Evolutionary conservation across 2,888 invertebrate species (phyloP), one percentile per base, ranked within the genome.

Genomic region (Rhamphomyia laevipes): DNA sequence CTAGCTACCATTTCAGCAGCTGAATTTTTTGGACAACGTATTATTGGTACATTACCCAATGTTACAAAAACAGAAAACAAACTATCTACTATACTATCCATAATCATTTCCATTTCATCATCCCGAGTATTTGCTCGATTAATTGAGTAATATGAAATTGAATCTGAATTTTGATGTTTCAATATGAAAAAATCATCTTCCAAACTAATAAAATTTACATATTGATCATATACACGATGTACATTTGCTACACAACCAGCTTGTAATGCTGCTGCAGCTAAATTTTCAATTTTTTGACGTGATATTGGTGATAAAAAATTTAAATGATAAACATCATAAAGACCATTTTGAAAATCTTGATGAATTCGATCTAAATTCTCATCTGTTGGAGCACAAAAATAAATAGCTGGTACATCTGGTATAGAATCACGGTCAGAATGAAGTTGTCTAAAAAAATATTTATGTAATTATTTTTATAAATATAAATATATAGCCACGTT

Each of bases 1-100:
- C 89, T 88, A 0, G 94, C 95, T 0, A 99, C 94, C 88, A 95
- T 92, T 74, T 99, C 97, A 1, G 99, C 97, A 1, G 97, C 96
- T 73, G 94, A 95, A 45, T 94, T 94, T 68, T 87, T 83, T 9
- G 92, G 93, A 69, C 92, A 68, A 10, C 66, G 62, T 46, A 75
- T 75, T 35, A 77, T 75, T 3, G 76, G 74, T 23, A 74, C 74
- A 66, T 77, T 78, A 74, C 96, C 95, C 60, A 95, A 72, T 40
- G 97, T 99, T 4, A 96, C 97, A 77, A 96, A 96, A 18, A 97
- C 88, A 43, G 97, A 94, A 71, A 99, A 99, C 41, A 99, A 74
- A 61, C 94, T 89, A 63, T 99, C 96, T 0, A 96, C 96, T 60
- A 99, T 88, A 30, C 78, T 81, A 64, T 96, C 92, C 82, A 97